These are phyloP conservation scores for Halictus rubicundus DNA, from an alignment of 1,140 invertebrate species.

Conservation along the genomic window DNA sequence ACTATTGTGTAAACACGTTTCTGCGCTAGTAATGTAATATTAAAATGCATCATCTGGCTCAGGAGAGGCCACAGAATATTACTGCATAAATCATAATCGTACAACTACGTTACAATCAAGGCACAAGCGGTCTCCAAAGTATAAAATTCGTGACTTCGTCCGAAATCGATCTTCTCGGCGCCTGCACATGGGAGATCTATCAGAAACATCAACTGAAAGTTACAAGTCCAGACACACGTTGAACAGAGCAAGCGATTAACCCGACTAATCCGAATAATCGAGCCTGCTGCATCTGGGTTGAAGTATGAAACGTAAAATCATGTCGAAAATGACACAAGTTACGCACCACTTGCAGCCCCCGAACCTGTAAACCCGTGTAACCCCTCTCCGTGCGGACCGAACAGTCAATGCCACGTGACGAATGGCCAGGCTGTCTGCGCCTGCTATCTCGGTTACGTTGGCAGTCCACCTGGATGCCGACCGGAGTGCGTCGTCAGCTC, in stretches of 20 bases:
- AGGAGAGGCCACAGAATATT: too few species aligned
- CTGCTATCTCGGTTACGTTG: constrained; percentile 83
- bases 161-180: too few species aligned
- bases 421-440: constrained; percentile 84
- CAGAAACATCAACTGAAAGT: too few species aligned
- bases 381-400: constrained; percentile 86
- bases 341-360: constrained; percentile 76
- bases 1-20: too few species aligned
- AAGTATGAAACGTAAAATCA: neutral
- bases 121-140: too few species aligned
- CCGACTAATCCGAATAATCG: constrained; percentile 25
- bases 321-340: neutral
- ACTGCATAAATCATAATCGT: too few species aligned
- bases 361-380: constrained; percentile 78
- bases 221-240: too few species aligned
- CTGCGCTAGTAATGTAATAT: too few species aligned
- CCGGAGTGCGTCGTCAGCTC: constrained; percentile 79
- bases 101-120: too few species aligned
- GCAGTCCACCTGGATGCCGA: constrained; percentile 75
- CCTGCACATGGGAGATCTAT: too few species aligned
- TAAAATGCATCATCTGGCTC: too few species aligned
- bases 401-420: constrained; percentile 84
- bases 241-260: constrained; percentile 29
- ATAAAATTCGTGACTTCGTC: too few species aligned
- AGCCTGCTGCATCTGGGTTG: neutral